Evolutionary conservation across 1,140 invertebrate genomes (phyloP).

Genomic region (Eciton burchellii): DNA sequence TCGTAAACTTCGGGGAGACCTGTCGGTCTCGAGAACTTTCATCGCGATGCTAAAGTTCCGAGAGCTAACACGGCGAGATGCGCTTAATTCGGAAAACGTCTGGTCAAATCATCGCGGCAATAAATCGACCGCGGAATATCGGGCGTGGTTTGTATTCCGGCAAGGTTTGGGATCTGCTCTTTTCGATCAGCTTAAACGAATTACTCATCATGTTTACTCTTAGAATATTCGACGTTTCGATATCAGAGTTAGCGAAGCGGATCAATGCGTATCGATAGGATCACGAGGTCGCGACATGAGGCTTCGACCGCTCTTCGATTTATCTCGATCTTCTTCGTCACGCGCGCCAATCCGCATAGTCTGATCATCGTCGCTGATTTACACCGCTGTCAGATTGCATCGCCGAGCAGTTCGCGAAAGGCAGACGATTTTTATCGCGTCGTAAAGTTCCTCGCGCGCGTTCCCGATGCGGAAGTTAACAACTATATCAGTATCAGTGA

Average conservation of each 20-base stretch:
- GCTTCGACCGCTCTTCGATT: too few species aligned
- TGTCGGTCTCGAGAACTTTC: slow-evolving; percentile 9
- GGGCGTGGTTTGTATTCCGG: not conserved
- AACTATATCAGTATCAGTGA: not conserved
- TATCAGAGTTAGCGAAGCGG: too few species aligned
- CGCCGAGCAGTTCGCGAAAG: not conserved
- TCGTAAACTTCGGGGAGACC: slow-evolving; percentile 10
- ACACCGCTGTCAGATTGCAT: not conserved
- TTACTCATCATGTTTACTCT: too few species aligned
- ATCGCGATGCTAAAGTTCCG: not conserved
- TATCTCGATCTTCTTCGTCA: too few species aligned
- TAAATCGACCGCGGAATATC: slow-evolving; percentile 7
- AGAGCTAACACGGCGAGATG: not conserved
- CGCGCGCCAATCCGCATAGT: slow-evolving; percentile 26
- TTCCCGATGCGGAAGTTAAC: not conserved
- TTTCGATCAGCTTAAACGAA: too few species aligned
- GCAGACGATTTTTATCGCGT: not conserved
- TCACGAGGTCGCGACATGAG: slow-evolving; percentile 37
- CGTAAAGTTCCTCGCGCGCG: not conserved
- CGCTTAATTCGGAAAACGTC: slow-evolving; percentile 35
- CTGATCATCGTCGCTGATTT: slow-evolving; percentile 31
- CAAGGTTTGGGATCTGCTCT: too few species aligned
- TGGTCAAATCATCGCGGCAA: slow-evolving; percentile 20
- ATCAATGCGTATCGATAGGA: slow-evolving; percentile 35
- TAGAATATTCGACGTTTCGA: too few species aligned